These are phyloP conservation scores for Pseudachorutes palmiensis DNA, from an alignment of 1,140 invertebrate species.

Conservation along the genomic window DNA sequence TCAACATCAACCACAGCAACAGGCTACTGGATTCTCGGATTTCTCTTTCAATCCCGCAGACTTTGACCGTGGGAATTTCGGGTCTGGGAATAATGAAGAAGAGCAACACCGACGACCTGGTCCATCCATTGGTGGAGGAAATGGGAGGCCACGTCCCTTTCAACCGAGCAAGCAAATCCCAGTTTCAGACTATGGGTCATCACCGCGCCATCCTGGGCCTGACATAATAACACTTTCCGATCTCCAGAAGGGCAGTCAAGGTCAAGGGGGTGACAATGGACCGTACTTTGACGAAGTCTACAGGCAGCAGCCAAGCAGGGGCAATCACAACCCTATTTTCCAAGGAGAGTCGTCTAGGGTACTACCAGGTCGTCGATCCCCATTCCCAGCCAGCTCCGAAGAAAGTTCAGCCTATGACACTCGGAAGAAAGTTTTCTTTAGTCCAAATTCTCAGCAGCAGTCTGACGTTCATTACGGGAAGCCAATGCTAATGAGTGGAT, in stretches of 20 bases:
- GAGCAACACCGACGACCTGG: not conserved
- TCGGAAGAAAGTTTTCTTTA: not conserved
- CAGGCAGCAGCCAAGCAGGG: not conserved
- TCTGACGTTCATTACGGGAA: slow-evolving; percentile 26
- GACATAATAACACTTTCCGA: not conserved
- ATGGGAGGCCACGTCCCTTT: too few relatives aligned
- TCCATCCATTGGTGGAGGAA: not conserved
- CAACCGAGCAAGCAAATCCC: too few relatives aligned
- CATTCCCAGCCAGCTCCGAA: not conserved
- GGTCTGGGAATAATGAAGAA: not conserved
- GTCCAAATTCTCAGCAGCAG: not conserved
- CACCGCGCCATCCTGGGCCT: not conserved
- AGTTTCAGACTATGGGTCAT: too few relatives aligned
- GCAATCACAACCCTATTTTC: not conserved
- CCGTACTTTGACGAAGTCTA: not conserved
- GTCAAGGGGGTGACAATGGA: not conserved
- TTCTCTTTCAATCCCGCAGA: slow-evolving; percentile 1
- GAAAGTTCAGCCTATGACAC: not conserved
- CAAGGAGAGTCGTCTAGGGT: not conserved
- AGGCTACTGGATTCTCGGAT: not conserved
- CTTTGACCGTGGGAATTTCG: not conserved
- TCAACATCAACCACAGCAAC: not conserved
- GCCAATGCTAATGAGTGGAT: slow-evolving; percentile 34
- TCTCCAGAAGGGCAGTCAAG: not conserved
- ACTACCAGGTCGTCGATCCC: not conserved